phyloP scores from a whole-genome alignment of 2,888 invertebrate genomes.

The Lomographa bimaculata region DNA sequence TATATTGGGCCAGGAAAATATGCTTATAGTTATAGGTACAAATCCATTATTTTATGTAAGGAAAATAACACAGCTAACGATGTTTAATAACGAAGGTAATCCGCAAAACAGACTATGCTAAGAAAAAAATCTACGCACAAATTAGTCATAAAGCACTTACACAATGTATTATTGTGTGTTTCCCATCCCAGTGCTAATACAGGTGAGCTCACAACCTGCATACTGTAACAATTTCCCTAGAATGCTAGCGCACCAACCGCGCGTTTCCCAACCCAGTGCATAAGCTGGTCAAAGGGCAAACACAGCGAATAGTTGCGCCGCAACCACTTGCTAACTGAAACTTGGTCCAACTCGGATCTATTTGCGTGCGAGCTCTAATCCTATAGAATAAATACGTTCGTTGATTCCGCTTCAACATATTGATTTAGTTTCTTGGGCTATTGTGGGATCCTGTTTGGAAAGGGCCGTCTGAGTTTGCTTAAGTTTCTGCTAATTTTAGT shows the following conservation, averaged over 20 bases:
- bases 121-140: no score
- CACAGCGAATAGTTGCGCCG: constrained; percentile 48
- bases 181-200: no score
- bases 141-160: no score
- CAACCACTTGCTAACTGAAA: constrained; percentile 51
- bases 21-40: no score
- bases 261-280: constrained; percentile 37
- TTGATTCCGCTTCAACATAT: constrained; percentile 28
- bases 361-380: constrained; percentile 51
- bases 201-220: no score
- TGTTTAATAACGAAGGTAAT: no score
- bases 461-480: constrained; percentile 9
- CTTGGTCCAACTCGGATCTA: constrained; percentile 47
- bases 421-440: constrained; percentile 32
- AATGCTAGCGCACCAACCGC: constrained; percentile 4
- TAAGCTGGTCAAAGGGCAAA: constrained; percentile 58
- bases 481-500: constrained; percentile 10
- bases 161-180: no score
- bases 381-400: constrained; percentile 31
- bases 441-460: constrained; percentile 24
- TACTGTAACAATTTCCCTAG: no score
- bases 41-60: no score
- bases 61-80: no score
- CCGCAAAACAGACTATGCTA: no score
- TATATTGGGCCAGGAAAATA: no score